These are phyloP conservation scores for Halictus ligatus DNA, from an alignment of 2,888 invertebrate genomes.

Conservation along the genomic window DNA sequence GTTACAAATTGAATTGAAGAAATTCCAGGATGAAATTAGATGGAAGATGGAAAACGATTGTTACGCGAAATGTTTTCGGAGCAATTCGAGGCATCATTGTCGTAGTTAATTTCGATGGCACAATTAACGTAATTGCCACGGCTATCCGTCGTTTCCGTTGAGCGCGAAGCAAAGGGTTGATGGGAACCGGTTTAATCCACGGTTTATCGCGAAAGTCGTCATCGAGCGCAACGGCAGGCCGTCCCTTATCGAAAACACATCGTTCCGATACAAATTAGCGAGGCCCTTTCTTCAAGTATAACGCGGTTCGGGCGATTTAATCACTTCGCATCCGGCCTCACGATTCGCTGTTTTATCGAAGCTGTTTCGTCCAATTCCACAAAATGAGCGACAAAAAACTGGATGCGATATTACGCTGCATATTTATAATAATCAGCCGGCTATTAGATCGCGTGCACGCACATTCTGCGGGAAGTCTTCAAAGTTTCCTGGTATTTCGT, in stretches of 20 bases:
- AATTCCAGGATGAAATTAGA: background rate
- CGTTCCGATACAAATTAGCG: constrained; percentile 18
- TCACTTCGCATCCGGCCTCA: background rate
- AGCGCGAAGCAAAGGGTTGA: background rate
- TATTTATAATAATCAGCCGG: background rate
- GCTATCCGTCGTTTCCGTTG: background rate
- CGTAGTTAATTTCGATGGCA: background rate
- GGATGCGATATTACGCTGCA: constrained; percentile 15
- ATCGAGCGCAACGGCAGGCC: background rate
- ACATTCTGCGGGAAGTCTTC: background rate
- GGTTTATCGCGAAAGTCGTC: background rate
- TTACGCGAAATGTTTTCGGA: background rate
- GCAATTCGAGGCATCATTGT: background rate
- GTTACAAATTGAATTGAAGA: background rate
- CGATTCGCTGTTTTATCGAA: background rate
- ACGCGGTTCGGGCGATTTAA: constrained; percentile 22
- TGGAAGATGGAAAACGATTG: background rate
- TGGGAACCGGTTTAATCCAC: constrained; percentile 10
- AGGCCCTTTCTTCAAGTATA: background rate
- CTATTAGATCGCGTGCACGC: background rate
- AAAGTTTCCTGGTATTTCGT: background rate
- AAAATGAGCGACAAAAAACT: constrained; percentile 4
- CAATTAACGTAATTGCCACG: background rate
- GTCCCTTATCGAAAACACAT: constrained; percentile 3
- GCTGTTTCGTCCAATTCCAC: background rate